Percentiles rank a stretch among this genome's conserved stretches.
Conservation (phyloP, 1,140 invertebrate genomes). For the Eupeodes corollae region DNA sequence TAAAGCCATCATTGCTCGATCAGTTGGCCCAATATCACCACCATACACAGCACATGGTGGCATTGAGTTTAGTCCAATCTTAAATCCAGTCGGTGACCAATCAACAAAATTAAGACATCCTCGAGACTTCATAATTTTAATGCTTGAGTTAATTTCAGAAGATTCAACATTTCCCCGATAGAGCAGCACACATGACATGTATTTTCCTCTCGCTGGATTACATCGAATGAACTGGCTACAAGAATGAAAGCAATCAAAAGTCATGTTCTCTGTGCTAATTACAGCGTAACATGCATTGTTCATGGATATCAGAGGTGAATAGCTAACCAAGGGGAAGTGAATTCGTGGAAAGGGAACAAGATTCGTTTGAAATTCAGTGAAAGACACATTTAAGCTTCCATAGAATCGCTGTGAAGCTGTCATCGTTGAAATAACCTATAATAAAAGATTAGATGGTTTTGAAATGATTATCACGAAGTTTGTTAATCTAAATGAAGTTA, state of each 20-base stretch:
- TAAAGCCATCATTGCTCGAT: constrained; percentile 35
- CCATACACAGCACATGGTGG: constrained; percentile 56
- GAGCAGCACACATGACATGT: constrained; percentile 47
- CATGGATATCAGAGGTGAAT: constrained; percentile 49
- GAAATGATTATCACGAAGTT: not conserved
- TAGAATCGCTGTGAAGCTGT: constrained; percentile 60
- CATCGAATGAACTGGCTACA: constrained; percentile 46
- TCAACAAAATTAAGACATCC: constrained; percentile 53
- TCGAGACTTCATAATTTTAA: constrained; percentile 53
- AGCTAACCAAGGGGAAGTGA: constrained; percentile 57
- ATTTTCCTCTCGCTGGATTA: constrained; percentile 45
- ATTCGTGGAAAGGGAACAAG: constrained; percentile 54
- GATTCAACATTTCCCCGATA: constrained; percentile 55
- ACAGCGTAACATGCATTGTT: constrained; percentile 47
- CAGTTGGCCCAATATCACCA: constrained; percentile 51
- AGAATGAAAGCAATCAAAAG: constrained; percentile 21
- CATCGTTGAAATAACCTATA: constrained; percentile 48
- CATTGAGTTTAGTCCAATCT: constrained; percentile 54
- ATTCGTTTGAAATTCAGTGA: constrained; percentile 59
- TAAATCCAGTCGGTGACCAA: constrained; percentile 66
- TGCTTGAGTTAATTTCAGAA: constrained; percentile 60
- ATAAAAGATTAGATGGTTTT: not conserved
- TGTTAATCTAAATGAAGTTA: too few relatives aligned
- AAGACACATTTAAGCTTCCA: constrained; percentile 58
- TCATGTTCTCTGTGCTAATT: constrained; percentile 40